Evolutionary conservation across 2,888 invertebrate species (phyloP).

Genomic region (Trachelus stipa): DNA sequence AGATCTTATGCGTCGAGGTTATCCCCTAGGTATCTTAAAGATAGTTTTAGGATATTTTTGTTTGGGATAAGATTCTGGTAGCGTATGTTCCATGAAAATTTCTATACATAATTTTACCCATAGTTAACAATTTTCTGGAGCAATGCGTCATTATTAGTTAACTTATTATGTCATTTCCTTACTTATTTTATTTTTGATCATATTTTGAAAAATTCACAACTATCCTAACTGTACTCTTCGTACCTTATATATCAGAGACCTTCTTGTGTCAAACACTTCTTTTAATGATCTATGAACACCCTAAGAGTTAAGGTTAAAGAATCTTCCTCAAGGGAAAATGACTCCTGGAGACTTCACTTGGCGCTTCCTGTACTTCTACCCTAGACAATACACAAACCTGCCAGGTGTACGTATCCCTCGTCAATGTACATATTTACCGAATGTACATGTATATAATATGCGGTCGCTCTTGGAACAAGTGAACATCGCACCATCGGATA

Average conservation of each 20-base stretch:
- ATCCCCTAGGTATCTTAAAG: too few relatives aligned
- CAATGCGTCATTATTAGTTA: too few relatives aligned
- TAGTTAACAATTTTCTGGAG: too few relatives aligned
- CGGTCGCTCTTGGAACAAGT: background rate
- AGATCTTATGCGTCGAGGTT: too few relatives aligned
- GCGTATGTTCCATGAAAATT: too few relatives aligned
- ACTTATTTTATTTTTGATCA: too few relatives aligned
- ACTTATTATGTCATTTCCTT: too few relatives aligned
- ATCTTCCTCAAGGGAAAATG: background rate
- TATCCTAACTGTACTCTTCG: too few relatives aligned
- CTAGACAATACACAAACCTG: background rate
- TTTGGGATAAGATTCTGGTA: too few relatives aligned
- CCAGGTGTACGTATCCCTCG: background rate
- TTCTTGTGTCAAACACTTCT: background rate
- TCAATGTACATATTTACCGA: background rate
- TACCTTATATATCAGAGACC: background rate
- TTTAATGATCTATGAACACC: background rate
- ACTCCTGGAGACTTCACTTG: background rate
- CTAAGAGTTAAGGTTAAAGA: background rate
- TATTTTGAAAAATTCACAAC: too few relatives aligned
- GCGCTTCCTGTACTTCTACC: background rate
- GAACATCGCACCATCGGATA: conserved; percentile 1
- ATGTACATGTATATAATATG: background rate
- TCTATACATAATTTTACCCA: too few relatives aligned
- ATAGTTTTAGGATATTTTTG: too few relatives aligned